phyloP scores from a whole-genome alignment of 2,113 vertebrate genomes.

The Reinhardtius hippoglossoides region DNA sequence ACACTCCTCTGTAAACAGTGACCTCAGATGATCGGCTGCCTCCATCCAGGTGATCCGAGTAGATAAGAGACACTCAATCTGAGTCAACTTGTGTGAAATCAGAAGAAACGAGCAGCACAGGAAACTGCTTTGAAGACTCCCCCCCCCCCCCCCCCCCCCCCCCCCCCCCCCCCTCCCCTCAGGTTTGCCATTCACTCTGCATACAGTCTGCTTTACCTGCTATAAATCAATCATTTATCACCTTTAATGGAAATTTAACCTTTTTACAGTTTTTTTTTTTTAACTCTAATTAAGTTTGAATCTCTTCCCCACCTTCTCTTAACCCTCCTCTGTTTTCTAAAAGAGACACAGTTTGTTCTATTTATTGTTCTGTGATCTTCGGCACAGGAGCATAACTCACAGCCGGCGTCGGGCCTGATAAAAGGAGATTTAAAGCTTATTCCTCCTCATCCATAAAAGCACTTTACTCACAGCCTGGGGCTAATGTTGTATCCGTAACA shows the following conservation, averaged over 20 bases:
- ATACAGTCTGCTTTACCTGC: background rate
- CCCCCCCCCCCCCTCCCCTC: too few species aligned
- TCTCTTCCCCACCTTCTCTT: background rate
- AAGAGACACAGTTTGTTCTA: background rate
- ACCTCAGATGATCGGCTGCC: too few species aligned
- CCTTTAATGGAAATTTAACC: background rate
- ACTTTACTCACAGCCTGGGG: conserved; percentile 19
- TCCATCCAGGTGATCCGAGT: too few species aligned
- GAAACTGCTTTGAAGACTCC: background rate
- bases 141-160: too few species aligned
- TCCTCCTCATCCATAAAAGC: conserved; percentile 32
- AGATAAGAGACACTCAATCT: too few species aligned
- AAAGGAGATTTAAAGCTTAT: conserved; percentile 27
- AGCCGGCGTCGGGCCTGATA: background rate
- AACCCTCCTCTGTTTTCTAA: background rate
- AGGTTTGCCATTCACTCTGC: background rate
- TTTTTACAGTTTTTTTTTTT: background rate
- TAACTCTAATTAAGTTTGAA: background rate
- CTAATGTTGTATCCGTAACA: conserved; percentile 11
- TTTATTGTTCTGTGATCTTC: conserved; percentile 28
- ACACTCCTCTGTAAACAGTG: too few species aligned
- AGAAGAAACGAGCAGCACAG: background rate
- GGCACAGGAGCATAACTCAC: conserved; percentile 17
- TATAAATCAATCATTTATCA: background rate
- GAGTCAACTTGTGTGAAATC: too few species aligned